Base-by-base conservation (phyloP, 2,888 invertebrate genomes). In the Drosophila emarginata region DNA sequence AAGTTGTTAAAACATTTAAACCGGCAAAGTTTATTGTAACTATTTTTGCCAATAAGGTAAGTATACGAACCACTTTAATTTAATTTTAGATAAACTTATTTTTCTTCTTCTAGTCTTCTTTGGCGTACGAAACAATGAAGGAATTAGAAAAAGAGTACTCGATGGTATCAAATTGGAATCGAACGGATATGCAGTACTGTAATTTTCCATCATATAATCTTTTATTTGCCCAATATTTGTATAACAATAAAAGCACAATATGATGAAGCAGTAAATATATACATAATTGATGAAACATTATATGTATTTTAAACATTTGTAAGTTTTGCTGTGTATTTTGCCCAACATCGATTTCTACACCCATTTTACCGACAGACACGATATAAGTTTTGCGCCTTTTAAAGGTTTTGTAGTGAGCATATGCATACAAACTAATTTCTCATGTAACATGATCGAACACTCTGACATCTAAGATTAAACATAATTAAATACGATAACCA, bases 11-110 rank as follows among this genome's bases (percentile, higher is more conserved):
- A 53, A 96, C 97, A 53, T 99, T 99, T 93, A 94, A 96, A 69
- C 98, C 98, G 0, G 95, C 95, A 78, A 97, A 97, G 92, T 98
- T 98, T 92, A 96, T 98, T 79, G 94, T 99, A 86, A 99, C 98
- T 18, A 94, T 99, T 61, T 98, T 99, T 92, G 96, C 98, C 12
- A 98, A 98, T 90, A 96, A 97, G 94, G 97, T 97, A 77, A 62
- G 68, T 62, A 0, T 1, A 12, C 12, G 0, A 0, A 26, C 7
- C 14, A 1, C 1, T 12, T 11, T 9, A 0, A 21, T 26, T 2
- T 21, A n/a, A 11, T 12, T 6, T 7, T 2, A 40, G 4, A 7
- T 21, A 12, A 12, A 2, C 0, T 56, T 12, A 39, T 21, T 4
- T 12, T 59, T 61, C 71, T 71, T 90, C 0, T 91, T 90, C 0